phyloP scores from a whole-genome alignment of 2,113 vertebrate species.

The Kobus ellipsiprymnus region DNA sequence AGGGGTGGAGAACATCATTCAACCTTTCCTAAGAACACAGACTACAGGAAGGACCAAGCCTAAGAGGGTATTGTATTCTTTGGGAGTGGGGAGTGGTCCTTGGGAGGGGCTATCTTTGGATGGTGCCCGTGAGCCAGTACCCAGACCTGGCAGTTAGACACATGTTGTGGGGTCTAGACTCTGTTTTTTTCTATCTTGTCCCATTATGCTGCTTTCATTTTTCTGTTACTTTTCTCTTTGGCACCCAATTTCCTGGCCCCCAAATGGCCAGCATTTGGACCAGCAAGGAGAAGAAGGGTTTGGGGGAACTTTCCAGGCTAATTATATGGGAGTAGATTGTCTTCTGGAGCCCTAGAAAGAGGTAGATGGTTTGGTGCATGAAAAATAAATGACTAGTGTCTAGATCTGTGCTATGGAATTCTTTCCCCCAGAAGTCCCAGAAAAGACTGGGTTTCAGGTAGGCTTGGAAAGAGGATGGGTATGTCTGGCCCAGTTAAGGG shows the following conservation, averaged over 20 bases:
- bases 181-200: slow-evolving; percentile 3
- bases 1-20: slow-evolving; percentile 52
- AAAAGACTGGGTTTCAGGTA: neutral
- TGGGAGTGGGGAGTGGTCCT: neutral
- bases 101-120: slow-evolving; percentile 30
- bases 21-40: slow-evolving; percentile 58
- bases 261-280: slow-evolving; percentile 27
- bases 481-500: neutral
- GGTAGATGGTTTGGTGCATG: neutral
- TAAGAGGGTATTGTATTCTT: slow-evolving; percentile 55
- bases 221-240: slow-evolving; percentile 31
- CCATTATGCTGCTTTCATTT: slow-evolving; percentile 17
- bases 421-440: neutral
- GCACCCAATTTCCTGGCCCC: neutral
- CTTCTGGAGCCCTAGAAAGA: slow-evolving; percentile 33
- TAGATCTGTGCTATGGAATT: neutral
- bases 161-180: neutral
- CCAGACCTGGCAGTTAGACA: slow-evolving; percentile 7
- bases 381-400: neutral
- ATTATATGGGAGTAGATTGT: slow-evolving; percentile 11
- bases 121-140: neutral
- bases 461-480: neutral
- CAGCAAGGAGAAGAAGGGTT: neutral
- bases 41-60: slow-evolving; percentile 49
- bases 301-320: slow-evolving; percentile 29